phyloP scores from a whole-genome alignment of 2,113 vertebrate species.

The Bos indicus region DNA sequence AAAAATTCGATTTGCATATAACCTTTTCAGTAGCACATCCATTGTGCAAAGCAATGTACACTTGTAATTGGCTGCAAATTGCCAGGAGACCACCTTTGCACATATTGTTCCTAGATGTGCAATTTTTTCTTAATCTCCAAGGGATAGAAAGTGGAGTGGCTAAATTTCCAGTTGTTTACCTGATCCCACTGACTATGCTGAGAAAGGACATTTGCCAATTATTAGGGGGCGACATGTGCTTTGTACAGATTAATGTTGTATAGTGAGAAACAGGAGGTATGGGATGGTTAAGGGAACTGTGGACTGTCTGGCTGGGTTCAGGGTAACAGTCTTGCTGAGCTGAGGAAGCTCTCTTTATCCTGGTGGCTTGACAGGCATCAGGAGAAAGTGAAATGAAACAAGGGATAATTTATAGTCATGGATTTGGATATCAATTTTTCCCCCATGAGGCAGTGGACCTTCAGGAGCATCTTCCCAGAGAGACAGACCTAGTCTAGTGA shows the following conservation, averaged over 20 bases:
- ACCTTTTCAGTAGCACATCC: conserved; percentile 71
- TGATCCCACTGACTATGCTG: neutral
- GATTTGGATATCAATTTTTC: neutral
- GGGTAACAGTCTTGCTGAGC: neutral
- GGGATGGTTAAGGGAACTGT: neutral
- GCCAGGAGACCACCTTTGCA: conserved; percentile 64
- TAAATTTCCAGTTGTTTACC: conserved; percentile 38
- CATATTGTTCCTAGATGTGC: conserved; percentile 53
- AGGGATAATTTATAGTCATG: neutral
- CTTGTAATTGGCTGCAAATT: conserved; percentile 73
- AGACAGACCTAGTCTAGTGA: neutral
- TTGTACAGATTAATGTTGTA: neutral
- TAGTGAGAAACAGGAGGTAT: neutral
- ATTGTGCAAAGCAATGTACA: conserved; percentile 72
- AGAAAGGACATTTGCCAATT: neutral
- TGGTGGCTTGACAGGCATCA: neutral
- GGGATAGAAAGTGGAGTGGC: neutral
- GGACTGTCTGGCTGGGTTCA: neutral
- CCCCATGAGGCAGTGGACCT: neutral
- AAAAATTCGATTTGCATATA: conserved; percentile 75
- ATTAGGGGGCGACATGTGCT: neutral
- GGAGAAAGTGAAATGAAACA: neutral
- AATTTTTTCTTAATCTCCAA: conserved; percentile 60
- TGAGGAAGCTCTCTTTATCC: neutral
- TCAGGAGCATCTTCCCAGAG: neutral